These are phyloP conservation scores for Willowsia nigromaculata DNA, from an alignment of 2,888 invertebrate species.

Conservation along the genomic window DNA sequence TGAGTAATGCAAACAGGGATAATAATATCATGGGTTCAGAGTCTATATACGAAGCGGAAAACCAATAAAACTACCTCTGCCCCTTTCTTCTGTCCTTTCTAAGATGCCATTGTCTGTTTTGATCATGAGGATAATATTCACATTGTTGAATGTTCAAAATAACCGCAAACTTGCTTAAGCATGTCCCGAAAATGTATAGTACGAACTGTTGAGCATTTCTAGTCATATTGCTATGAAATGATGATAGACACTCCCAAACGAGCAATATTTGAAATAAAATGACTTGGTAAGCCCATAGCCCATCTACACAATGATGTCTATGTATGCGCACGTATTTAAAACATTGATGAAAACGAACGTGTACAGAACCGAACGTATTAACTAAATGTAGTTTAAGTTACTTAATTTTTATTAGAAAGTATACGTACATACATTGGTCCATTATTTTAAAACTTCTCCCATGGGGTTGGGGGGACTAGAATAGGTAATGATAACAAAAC, in stretches of 20 bases:
- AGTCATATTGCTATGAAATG: neutral
- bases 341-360: no score
- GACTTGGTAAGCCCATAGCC: no score
- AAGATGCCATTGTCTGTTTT: conserved; percentile 5
- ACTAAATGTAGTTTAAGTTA: no score
- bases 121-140: neutral
- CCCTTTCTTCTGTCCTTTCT: neutral
- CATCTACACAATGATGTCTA: no score
- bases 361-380: no score
- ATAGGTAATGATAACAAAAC: no score
- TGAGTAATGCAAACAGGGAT: neutral
- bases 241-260: neutral
- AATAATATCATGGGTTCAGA: neutral
- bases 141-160: neutral
- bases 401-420: no score
- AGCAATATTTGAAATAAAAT: neutral
- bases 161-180: neutral
- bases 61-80: conserved; percentile 2
- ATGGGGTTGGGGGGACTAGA: no score
- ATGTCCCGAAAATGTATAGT: neutral
- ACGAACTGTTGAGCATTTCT: neutral
- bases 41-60: neutral
- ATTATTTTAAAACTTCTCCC: no score
- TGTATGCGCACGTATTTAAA: no score
- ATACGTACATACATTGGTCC: no score